Percentiles rank a stretch among this genome's conserved stretches.
Conservation (phyloP, 2,797 vertebrate genomes). For the Sarcoramphus papa region DNA sequence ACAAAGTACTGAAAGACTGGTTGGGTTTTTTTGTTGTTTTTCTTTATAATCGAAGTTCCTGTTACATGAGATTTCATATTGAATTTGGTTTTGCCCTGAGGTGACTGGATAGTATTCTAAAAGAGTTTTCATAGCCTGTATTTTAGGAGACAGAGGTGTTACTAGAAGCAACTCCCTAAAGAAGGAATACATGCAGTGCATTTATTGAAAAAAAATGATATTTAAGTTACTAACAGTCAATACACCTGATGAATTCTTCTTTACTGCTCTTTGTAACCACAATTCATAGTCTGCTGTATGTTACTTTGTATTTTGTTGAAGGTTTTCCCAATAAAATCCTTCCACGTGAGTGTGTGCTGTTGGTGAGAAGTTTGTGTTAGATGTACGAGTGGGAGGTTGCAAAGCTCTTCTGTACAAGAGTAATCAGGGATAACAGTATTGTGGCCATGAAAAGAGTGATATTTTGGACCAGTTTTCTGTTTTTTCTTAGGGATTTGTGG, state of each 20-base stretch:
- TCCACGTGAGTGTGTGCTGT: not conserved
- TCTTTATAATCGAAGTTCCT: not conserved
- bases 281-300: not conserved
- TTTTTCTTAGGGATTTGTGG: constrained; percentile 11
- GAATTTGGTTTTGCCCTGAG: not conserved
- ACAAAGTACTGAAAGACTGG: not conserved
- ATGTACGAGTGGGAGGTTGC: not conserved
- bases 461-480: constrained; percentile 3
- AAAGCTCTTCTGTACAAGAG: not conserved
- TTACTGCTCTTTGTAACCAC: not conserved
- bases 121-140: not conserved
- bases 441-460: not conserved
- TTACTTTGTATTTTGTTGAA: not conserved
- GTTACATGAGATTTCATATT: not conserved
- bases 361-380: not conserved
- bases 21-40: not conserved
- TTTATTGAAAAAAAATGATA: not conserved
- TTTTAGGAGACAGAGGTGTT: not conserved
- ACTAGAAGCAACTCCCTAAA: not conserved
- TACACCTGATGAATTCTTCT: not conserved
- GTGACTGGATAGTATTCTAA: not conserved
- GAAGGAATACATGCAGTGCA: not conserved
- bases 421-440: not conserved
- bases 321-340: not conserved
- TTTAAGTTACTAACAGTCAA: not conserved